Evolutionary conservation across 1,140 invertebrate genomes (phyloP), one percentile per base, ranked within the genome.

Genomic region (Zaprionus nigranus): DNA sequence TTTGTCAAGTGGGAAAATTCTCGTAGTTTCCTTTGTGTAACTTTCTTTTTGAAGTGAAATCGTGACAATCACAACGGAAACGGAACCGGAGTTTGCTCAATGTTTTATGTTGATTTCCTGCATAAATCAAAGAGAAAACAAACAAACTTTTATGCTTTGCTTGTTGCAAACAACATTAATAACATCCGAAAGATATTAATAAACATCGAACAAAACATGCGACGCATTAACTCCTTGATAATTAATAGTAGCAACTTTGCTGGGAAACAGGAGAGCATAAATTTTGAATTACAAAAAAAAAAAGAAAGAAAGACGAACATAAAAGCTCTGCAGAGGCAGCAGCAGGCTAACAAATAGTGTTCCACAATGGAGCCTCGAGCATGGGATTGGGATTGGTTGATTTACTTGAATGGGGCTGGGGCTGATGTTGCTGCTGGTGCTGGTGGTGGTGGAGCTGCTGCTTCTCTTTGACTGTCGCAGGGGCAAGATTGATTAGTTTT

Each of bases 401-500:
- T 77, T 15, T 17, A 49, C 57, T 59, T 20, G 20, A 22, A 30
- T 64, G 68, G 56, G 62, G 59, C 40, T 64, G 53, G 59, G 75
- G 69, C 38, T 40, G 36, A 13, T 57, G 51, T 38, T 43, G 57
- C 53, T 77, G 63, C 15, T 43, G n/a, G n/a, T n/a, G 49, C 20
- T 43, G 34, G 36, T 40, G 20, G 60, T 61, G 60, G 28, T 64
- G 67, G 54, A 66, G 58, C 43, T 66, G 51, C 65, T 78, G 66
- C 38, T 73, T 60, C 61, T 79, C 69, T 72, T 17, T 59, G 70
- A 78, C 54, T 81, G 84, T 84, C 84, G 85, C 69, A 75, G 69
- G 71, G 71, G 68, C 57, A 90, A 91, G 90, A 91, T 91, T 91
- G 90, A 91, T 91, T 91, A 90, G 90, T 90, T 92, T 91, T 91